Evolutionary conservation across 2,888 invertebrate species (phyloP).

Genomic region (Scotopteryx bipunctaria): DNA sequence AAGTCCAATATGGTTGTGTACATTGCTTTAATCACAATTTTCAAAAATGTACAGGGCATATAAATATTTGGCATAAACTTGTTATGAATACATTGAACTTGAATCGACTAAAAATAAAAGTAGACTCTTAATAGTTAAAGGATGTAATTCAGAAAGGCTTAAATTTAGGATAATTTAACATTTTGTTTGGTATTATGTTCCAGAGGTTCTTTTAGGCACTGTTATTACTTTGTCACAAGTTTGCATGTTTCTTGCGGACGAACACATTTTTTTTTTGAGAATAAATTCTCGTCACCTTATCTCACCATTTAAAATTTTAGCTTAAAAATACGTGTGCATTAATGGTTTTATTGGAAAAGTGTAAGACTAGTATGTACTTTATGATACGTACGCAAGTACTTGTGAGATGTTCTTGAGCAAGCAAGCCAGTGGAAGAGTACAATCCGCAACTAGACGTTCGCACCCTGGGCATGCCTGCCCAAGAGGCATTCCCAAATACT

Average conservation of each 20-base stretch:
- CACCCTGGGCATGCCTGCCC: too few species aligned
- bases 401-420: neutral
- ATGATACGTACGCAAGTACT: slow-evolving; percentile 48
- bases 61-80: slow-evolving; percentile 75
- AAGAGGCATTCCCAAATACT: neutral
- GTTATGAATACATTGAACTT: slow-evolving; percentile 57
- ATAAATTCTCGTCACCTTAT: slow-evolving; percentile 34
- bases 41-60: slow-evolving; percentile 64
- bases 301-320: slow-evolving; percentile 41
- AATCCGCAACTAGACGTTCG: neutral
- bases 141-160: slow-evolving; percentile 67
- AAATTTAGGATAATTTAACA: slow-evolving; percentile 59
- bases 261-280: slow-evolving; percentile 39
- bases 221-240: slow-evolving; percentile 43
- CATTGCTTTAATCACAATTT: slow-evolving; percentile 64
- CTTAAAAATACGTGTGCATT: slow-evolving; percentile 45
- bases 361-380: slow-evolving; percentile 62
- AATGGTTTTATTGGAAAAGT: slow-evolving; percentile 14
- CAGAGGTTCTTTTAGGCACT: slow-evolving; percentile 80
- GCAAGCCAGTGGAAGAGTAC: neutral
- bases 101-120: slow-evolving; percentile 56
- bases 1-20: slow-evolving; percentile 53
- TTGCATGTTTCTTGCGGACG: slow-evolving; percentile 51
- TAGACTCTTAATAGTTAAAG: slow-evolving; percentile 65
- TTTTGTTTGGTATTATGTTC: slow-evolving; percentile 56